These are phyloP conservation scores for Cephus runcator DNA, from an alignment of 2,888 invertebrate species.

Conservation along the genomic window DNA sequence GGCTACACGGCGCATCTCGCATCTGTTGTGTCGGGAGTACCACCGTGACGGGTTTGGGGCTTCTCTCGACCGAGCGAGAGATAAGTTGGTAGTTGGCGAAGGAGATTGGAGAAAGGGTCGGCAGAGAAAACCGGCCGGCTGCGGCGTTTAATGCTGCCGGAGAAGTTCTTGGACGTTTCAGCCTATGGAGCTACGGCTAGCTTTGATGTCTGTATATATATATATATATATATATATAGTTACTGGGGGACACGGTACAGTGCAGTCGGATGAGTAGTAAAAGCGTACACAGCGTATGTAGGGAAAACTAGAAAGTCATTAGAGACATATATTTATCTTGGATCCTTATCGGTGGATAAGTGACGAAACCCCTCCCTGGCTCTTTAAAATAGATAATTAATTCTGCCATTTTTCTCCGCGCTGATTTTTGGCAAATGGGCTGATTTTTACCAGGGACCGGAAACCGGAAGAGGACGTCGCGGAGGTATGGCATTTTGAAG, in stretches of 20 bases:
- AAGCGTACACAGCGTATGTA: background rate
- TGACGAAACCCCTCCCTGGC: too few species aligned
- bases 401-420: too few species aligned
- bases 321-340: background rate
- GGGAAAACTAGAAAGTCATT: background rate
- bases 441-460: background rate
- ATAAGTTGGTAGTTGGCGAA: background rate
- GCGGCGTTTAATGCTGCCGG: background rate
- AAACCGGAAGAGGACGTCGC: too few species aligned
- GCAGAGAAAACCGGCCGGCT: constrained; percentile 1
- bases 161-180: background rate
- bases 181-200: background rate
- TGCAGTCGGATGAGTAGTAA: background rate
- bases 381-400: too few species aligned
- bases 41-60: background rate
- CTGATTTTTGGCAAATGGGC: background rate
- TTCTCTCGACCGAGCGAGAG: background rate
- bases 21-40: constrained; percentile 41
- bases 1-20: constrained; percentile 46
- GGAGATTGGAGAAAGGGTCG: background rate
- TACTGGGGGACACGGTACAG: background rate
- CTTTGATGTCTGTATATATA: too few species aligned
- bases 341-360: background rate
- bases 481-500: too few species aligned
- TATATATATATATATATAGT: background rate